Evolutionary conservation across 2,113 vertebrate species (phyloP).

Genomic region (Chloebia gouldiae): DNA sequence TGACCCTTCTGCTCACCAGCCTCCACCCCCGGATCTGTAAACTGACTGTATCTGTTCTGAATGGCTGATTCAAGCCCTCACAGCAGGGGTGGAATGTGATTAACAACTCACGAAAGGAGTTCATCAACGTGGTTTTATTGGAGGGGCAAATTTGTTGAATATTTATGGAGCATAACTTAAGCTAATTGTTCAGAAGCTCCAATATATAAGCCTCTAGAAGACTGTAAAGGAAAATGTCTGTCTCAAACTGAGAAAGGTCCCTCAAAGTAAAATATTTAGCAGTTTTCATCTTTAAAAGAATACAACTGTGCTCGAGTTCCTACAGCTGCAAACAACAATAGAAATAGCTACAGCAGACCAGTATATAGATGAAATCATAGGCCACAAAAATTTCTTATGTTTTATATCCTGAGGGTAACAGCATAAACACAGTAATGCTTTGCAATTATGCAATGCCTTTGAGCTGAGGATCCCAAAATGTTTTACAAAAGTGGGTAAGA

Average conservation of each 20-base stretch:
- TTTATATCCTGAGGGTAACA: conserved; percentile 42
- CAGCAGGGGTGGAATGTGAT: not conserved
- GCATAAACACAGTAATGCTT: not conserved
- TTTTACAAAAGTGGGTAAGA: conserved; percentile 5
- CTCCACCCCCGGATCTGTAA: not conserved
- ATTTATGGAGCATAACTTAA: not conserved
- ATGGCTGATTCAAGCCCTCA: not conserved
- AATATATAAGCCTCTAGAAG: not conserved
- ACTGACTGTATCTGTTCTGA: not conserved
- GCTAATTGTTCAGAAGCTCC: not conserved
- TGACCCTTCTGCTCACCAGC: not conserved
- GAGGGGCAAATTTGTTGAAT: conserved; percentile 11
- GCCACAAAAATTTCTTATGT: conserved; percentile 32
- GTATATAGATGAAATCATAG: conserved; percentile 1
- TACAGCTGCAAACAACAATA: conserved; percentile 37
- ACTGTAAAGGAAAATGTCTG: not conserved
- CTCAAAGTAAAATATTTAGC: not conserved
- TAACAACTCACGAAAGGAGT: not conserved
- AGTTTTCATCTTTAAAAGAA: not conserved
- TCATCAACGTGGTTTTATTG: not conserved
- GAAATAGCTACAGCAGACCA: conserved; percentile 7
- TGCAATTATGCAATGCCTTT: conserved; percentile 27
- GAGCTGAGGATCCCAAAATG: not conserved
- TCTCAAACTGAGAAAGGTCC: not conserved
- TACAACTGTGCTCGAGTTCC: not conserved